Evolutionary conservation across 2,113 vertebrate genomes (phyloP), one percentile per base, ranked within the genome.

Genomic region (Pelobates fuscus): DNA sequence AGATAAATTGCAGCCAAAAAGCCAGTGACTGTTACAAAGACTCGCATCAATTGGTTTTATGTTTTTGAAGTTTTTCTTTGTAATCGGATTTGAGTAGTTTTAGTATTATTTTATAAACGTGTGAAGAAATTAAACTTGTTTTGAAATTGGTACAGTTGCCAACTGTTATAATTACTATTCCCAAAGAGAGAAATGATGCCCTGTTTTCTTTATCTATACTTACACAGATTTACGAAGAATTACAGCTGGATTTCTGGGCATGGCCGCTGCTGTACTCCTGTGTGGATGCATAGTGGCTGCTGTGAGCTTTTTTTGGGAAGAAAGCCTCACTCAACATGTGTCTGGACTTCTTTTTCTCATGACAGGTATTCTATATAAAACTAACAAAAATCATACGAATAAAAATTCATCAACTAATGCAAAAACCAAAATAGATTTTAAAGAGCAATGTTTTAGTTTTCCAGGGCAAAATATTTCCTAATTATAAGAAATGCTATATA

Each of bases 301-400:
- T 0, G 90, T 92, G 23, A 92, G 92, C 2, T 96, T 92, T 84
- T 94, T 95, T 87, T 92, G 90, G 91, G 93, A 96, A 79, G 91
- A 95, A 61, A 94, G 88, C 79, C 86, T 95, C 77, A 95, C 91
- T 0, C 93, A 94, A 81, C 91, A 93, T 0, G 77, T 94, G 41
- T 90, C 93, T 1, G 93, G 92, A 37, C 89, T 95, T n/a, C 88
- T 95, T 18, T 93, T 96, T 89, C 89, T 94, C 68, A 94, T 91
- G 91, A 92, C 94, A 92, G 92, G 93, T 94, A 91, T 0, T 14
- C 2, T 0, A 2, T 17, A 1, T 0, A 21, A 43, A 64, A 62
- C 6, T 4, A 30, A n/a, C n/a, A n/a, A n/a, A n/a, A n/a, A n/a
- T n/a, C n/a, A n/a, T n/a, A n/a, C n/a, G n/a, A 59, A 59, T 25